Evolutionary conservation across 1,140 invertebrate genomes (phyloP), one percentile per base, ranked within the genome.

Genomic region (Nylanderia fulva): DNA sequence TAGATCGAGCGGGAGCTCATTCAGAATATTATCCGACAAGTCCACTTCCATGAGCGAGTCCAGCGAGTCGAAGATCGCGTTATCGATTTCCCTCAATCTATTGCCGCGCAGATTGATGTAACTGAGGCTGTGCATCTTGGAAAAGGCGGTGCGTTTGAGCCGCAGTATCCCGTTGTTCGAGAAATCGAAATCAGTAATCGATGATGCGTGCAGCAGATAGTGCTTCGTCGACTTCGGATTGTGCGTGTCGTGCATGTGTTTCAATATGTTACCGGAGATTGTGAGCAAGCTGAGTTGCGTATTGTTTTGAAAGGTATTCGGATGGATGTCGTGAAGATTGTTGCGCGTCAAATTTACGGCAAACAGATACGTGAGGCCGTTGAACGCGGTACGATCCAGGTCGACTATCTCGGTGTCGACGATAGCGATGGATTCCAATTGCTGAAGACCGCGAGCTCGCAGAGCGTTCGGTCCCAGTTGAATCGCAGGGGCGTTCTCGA

Each of bases 231-330:
- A 61, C 52, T 85, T 87, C 0, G 91, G 92, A 33, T 33, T 48
- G 5, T 18, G 13, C 2, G 15, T 15, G 11, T 94, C 92, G 56
- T 94, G 93, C 6, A 93, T 94, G 77, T 95, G 93, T 61, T 95
- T 96, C n/a, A 97, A 92, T 42, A 96, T 96, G 89, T 97, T 97
- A 42, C 96, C 95, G 9, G 96, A 95, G 27, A 97, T 96, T n/a
- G 96, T 96, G 1, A 97, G 91, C 39, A 96, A 93, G 48, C 96
- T 95, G 11, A 97, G 91, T 86, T 96, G 96, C 54, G 95, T 96
- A 87, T 96, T 97, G 68, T 95, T 95, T 2, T 95, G 94, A 92
- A 97, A 97, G 0, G 96, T 96, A 83, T 97, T 95, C 0, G 96
- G 96, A 87, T 97, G 96, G 29, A 97, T 93, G 33, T 94, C 94